These are phyloP conservation scores for Argentina silus DNA, from an alignment of 2,797 vertebrate species.

Conservation along the genomic window DNA sequence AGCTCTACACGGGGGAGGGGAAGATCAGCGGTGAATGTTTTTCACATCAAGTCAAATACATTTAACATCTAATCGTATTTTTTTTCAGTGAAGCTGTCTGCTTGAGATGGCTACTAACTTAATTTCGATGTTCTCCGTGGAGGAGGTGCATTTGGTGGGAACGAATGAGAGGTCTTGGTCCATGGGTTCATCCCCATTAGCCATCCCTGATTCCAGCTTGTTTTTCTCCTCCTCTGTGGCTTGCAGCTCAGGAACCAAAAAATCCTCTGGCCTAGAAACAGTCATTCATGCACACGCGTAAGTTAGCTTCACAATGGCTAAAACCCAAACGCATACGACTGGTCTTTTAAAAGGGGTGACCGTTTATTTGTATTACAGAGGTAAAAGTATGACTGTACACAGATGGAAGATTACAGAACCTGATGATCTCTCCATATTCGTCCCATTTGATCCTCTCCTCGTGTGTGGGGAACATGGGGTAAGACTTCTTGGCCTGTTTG, in stretches of 20 bases:
- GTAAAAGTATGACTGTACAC: background rate
- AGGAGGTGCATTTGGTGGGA: constrained; percentile 94
- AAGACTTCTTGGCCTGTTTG: constrained; percentile 98
- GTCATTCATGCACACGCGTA: constrained; percentile 1
- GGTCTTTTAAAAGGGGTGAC: background rate
- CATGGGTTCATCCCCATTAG: constrained; percentile 96
- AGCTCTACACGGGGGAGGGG: constrained; percentile 76
- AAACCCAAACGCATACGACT: background rate
- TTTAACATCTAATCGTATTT: too few relatives aligned
- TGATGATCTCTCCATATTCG: constrained; percentile 98
- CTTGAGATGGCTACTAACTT: constrained; percentile 80
- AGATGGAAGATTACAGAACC: constrained; percentile 69
- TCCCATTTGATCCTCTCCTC: constrained; percentile 99
- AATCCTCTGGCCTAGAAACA: constrained; percentile 90
- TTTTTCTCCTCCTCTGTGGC: constrained; percentile 97
- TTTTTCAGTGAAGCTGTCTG: background rate
- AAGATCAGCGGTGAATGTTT: background rate
- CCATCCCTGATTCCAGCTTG: constrained; percentile 93
- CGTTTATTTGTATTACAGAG: background rate
- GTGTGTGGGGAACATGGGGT: constrained; percentile 97
- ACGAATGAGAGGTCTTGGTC: constrained; percentile 97
- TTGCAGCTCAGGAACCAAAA: constrained; percentile 97
- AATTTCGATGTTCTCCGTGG: constrained; percentile 92
- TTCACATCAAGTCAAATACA: too few relatives aligned
- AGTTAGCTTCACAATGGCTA: background rate